Conservation (phyloP, 2,113 vertebrate genomes). For the Steatornis caripensis region DNA sequence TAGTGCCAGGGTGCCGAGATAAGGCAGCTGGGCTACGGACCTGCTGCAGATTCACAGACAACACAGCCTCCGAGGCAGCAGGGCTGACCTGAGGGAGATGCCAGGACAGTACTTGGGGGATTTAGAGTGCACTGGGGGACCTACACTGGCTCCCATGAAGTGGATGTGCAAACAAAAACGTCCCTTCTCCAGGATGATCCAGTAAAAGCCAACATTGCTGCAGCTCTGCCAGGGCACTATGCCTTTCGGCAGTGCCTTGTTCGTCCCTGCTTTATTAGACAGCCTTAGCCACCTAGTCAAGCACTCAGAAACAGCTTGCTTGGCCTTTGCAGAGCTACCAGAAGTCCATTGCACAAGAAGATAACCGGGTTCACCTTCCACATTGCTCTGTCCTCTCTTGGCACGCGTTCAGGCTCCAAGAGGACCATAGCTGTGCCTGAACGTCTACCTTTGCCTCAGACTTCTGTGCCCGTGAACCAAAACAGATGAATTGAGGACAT, state of each 20-base stretch:
- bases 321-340: background rate
- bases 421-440: background rate
- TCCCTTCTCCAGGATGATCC: background rate
- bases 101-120: background rate
- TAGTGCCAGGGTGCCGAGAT: background rate
- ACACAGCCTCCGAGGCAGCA: background rate
- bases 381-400: background rate
- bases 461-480: background rate
- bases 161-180: background rate
- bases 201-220: background rate
- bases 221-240: background rate
- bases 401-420: background rate
- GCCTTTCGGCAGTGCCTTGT: background rate
- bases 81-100: background rate
- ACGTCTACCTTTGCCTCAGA: background rate
- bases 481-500: background rate
- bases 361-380: background rate
- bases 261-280: background rate
- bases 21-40: background rate
- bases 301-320: background rate
- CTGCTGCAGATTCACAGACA: background rate
- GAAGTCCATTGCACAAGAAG: background rate
- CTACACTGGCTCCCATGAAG: background rate
- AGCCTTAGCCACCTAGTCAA: background rate
- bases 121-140: fast-evolving